Evolutionary conservation across 2,888 invertebrate species (phyloP), one percentile per base, ranked within the genome.

Genomic region (Synergus itoensis): DNA sequence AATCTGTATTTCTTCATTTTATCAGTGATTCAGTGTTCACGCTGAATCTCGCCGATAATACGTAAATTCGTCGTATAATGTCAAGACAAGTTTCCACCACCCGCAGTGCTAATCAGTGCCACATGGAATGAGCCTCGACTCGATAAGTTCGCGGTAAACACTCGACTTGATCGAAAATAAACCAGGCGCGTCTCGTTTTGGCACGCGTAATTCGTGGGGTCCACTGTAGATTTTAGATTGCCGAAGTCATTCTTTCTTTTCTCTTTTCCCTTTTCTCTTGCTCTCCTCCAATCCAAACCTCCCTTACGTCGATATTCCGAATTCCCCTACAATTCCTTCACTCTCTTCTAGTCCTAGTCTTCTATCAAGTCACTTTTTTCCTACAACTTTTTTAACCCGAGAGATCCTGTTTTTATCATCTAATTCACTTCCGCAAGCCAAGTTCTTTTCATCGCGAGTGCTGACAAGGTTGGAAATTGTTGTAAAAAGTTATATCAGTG

Each of bases 201-300:
- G 45, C 45, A 69, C 16, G 16, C 9, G 14, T 53, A 14, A 16
- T 16, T 45, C 12, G n/a, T 18, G 18, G 9, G 18, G 40, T 65
- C 40, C 63, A 63, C 36, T 63, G 36, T 14, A 63, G 36, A 28
- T 62, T 62, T 28, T 62, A 21, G 21, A 65, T 67, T 67, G 67
- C 67, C 45, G 64, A 64, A 40, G 21, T 41, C 18, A 18, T 12
- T 41, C 64, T 40, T 41, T 65, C 41, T 65, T 9, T 43, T 69
- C 48, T 53, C n/a, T 11, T 73, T 73, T 28, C 48, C 28, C 69
- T 48, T 65, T n/a, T 53, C 45, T 45, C 45, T 45, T 53, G n/a
- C 73, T 73, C 73, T 53, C 73, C 73, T n/a, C 53, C 73, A 73
- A 48, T 36, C 69, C 53, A 73, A 69, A 45, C 69, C 48, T 69